Evolutionary conservation across 35 echinoderm and acorn worm genomes (phyloP), one percentile per base, ranked within the genome.

Genomic region (Apostichopus parvimensis): DNA sequence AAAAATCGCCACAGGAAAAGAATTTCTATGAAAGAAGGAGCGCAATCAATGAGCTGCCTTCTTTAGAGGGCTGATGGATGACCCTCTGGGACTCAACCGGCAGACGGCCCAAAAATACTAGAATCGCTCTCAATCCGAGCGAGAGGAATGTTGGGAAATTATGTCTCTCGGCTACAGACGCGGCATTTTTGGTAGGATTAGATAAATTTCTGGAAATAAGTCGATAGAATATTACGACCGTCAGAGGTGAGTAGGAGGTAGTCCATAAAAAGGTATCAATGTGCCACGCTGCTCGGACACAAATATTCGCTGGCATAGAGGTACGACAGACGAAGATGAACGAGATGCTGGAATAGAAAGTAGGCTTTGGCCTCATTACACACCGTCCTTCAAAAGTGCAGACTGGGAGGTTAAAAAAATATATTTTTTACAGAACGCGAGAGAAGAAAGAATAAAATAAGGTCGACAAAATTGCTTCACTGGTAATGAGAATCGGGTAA

Each of bases 141-240:
- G 9, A 79, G 28, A 82, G 55, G 53, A 80, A 52, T n/a, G 55
- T 17, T 56, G 79, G 79, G 55, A 82, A 56, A 82, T 82, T 82
- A 82, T 6, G 79, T 82, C 79, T 82, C 79, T 56, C 54, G 79
- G 79, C 79, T 82, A 82, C 54, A 54, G 34, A 56, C 34, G 79
- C 45, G n/a, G 79, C 79, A 54, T n/a, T 45, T 4, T 82, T 82
- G 45, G 79, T 20, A 56, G 55, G 79, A 82, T 82, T 53, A n/a
- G 52, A 82, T 53, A 54, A 56, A 7, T 55, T 82, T 17, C 54
- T 82, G 52, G 79, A 53, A 68, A 82, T 82, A n/a, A 82, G 79
- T n/a, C 12, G 54, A 82, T 18, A 82, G 79, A 82, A 82, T 45
- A 82, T 82, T 82, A 53, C 53, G 25, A 82, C 18, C 17, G 79